Percentiles rank a stretch among this genome's conserved stretches.
Conservation (phyloP, 2,797 vertebrate species). For the Danionella dracula region DNA sequence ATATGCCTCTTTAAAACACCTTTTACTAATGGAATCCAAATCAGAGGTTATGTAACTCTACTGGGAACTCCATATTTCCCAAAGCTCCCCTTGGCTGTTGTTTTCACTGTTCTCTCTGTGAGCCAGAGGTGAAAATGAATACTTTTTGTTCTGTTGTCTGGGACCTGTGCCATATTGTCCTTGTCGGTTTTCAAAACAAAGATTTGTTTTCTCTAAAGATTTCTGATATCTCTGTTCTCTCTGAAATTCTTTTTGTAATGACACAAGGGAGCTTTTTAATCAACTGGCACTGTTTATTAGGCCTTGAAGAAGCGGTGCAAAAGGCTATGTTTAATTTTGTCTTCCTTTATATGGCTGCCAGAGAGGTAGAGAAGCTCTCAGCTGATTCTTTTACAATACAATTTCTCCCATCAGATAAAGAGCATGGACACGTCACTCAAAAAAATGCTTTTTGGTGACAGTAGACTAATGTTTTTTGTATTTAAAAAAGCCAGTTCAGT, state of each 20-base stretch:
- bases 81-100: constrained; percentile 5
- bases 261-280: background rate
- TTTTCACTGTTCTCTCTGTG: background rate
- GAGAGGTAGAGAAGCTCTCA: background rate
- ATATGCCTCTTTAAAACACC: background rate
- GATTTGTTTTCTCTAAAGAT: constrained; percentile 14
- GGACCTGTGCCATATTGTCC: background rate
- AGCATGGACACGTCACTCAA: constrained; percentile 12
- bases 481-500: too few species aligned
- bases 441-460: too few species aligned
- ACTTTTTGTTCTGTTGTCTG: background rate
- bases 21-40: background rate
- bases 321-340: constrained; percentile 1
- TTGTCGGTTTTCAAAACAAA: constrained; percentile 8
- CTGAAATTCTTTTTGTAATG: background rate
- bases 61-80: constrained; percentile 4
- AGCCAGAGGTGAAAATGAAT: constrained; percentile 21
- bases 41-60: background rate
- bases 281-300: background rate
- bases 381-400: background rate
- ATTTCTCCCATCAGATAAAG: background rate
- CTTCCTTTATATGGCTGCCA: background rate
- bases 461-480: too few species aligned
- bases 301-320: background rate
- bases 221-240: background rate